These are phyloP conservation scores for Decapterus maruadsi DNA, from an alignment of 2,797 vertebrate species.

Conservation along the genomic window DNA sequence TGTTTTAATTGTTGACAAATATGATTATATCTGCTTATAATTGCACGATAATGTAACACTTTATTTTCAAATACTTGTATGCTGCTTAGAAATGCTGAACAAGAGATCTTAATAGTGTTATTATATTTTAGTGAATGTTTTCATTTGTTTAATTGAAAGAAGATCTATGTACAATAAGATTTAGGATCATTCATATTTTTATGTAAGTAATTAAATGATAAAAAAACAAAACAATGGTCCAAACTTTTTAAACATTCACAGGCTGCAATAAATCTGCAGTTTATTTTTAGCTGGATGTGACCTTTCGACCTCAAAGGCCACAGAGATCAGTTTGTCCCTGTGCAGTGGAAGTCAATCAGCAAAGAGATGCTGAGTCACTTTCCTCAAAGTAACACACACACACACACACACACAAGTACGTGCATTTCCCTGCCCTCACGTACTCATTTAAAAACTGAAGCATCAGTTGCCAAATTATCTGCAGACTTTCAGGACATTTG, in stretches of 20 bases:
- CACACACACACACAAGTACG: conserved; percentile 7
- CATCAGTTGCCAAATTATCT: not conserved
- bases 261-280: conserved; percentile 16
- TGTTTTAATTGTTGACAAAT: not conserved
- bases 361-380: conserved; percentile 65
- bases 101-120: no score
- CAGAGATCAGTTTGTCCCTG: conserved; percentile 43
- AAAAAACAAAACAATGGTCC: conserved; percentile 3
- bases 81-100: not conserved
- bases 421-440: not conserved
- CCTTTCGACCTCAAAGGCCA: conserved; percentile 52
- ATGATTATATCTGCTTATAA: not conserved
- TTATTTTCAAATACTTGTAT: not conserved
- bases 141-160: not conserved
- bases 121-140: no score
- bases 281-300: conserved; percentile 13
- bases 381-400: conserved; percentile 19
- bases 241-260: conserved; percentile 12
- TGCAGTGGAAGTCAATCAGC: conserved; percentile 41
- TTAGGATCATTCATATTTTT: not conserved
- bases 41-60: not conserved
- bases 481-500: not conserved
- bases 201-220: not conserved
- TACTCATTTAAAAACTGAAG: not conserved
- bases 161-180: not conserved